phyloP scores from a whole-genome alignment of 2,888 invertebrate genomes.

The Lacanobia wlatinum region DNA sequence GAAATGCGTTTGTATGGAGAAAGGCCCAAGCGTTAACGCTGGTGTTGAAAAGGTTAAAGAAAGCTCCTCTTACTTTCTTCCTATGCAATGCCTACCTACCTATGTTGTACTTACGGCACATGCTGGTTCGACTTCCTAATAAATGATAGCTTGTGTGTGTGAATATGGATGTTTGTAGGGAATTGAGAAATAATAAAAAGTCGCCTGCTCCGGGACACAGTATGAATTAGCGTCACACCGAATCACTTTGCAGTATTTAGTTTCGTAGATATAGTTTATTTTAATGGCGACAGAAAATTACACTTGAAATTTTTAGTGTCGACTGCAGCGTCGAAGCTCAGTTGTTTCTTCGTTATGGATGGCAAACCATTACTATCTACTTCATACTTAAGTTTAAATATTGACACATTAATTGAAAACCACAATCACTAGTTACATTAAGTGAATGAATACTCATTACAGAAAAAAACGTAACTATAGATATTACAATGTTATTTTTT shows the following conservation, averaged over 20 bases:
- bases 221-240: slow-evolving; percentile 52
- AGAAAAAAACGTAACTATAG: slow-evolving; percentile 74
- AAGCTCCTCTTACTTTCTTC: too few species aligned
- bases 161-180: not conserved
- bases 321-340: slow-evolving; percentile 80
- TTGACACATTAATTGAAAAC: slow-evolving; percentile 88
- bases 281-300: slow-evolving; percentile 88
- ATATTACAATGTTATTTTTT: slow-evolving; percentile 70
- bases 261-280: slow-evolving; percentile 80
- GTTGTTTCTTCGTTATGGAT: slow-evolving; percentile 81
- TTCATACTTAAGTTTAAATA: slow-evolving; percentile 81
- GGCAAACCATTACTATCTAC: slow-evolving; percentile 83
- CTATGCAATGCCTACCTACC: too few species aligned
- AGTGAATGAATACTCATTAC: slow-evolving; percentile 72
- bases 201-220: slow-evolving; percentile 53
- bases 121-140: too few species aligned
- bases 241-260: slow-evolving; percentile 67
- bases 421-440: slow-evolving; percentile 75
- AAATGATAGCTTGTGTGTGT: too few species aligned
- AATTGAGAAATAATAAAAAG: slow-evolving; percentile 27
- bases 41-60: too few species aligned
- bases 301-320: slow-evolving; percentile 84
- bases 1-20: too few species aligned
- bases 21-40: too few species aligned
- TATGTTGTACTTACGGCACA: too few species aligned